Evolutionary conservation across 2,113 vertebrate genomes (phyloP).

Genomic region (Reinhardtius hippoglossoides): DNA sequence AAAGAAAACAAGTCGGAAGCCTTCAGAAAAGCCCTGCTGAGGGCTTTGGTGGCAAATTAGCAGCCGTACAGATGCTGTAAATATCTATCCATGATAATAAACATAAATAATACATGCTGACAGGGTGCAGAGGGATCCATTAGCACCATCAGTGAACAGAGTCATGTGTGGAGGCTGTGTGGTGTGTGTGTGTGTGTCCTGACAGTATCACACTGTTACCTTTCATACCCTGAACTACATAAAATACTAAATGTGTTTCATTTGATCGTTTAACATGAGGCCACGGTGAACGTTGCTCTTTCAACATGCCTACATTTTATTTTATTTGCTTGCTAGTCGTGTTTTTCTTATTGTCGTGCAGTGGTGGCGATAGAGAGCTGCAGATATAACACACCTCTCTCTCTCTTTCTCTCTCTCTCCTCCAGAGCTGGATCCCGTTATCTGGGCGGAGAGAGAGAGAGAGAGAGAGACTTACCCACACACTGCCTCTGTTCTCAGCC

Average conservation of each 20-base stretch:
- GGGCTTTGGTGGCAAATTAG: neutral
- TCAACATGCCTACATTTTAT: too few species aligned
- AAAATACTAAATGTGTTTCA: neutral
- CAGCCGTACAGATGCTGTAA: neutral
- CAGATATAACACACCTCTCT: constrained; percentile 23
- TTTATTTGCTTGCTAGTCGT: neutral
- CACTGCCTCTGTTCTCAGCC: constrained; percentile 49
- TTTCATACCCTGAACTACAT: neutral
- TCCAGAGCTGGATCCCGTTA: constrained; percentile 47
- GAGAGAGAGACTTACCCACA: constrained; percentile 23
- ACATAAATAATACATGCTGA: constrained; percentile 8
- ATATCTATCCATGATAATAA: neutral
- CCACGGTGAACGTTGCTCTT: neutral
- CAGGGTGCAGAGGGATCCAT: neutral
- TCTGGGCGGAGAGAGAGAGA: constrained; percentile 74
- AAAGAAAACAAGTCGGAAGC: neutral
- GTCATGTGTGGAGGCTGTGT: neutral
- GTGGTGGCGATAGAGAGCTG: constrained; percentile 77
- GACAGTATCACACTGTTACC: neutral
- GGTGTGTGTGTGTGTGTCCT: too few species aligned
- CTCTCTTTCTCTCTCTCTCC: constrained; percentile 14
- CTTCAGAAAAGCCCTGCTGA: neutral
- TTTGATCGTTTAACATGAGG: neutral
- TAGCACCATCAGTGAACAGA: neutral
- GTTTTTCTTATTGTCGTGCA: neutral